Percentiles rank a stretch among this genome's conserved stretches.
phyloP scores from a whole-genome alignment of 2,797 vertebrate genomes.

The Danio tinwini region DNA sequence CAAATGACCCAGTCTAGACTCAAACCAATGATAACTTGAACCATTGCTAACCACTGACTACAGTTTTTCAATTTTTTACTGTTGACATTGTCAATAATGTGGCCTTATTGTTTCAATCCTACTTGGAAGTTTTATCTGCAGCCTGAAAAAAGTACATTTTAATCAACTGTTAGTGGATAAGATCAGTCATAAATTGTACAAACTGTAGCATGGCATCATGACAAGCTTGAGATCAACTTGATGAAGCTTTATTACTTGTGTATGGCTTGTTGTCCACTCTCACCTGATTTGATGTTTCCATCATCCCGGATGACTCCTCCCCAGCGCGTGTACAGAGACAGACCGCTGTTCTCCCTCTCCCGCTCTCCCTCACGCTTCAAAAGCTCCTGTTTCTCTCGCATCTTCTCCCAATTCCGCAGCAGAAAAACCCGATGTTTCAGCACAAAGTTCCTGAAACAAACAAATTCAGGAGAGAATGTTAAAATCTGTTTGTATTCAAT shows the following conservation, averaged over 20 bases:
- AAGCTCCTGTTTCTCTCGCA: slow-evolving; percentile 93
- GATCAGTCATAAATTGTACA: no score
- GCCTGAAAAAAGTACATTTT: not conserved
- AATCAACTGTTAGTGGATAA: no score
- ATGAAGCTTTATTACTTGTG: not conserved
- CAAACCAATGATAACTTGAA: no score
- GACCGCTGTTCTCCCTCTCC: slow-evolving; percentile 76
- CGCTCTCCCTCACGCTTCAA: slow-evolving; percentile 86
- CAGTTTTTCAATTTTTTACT: not conserved
- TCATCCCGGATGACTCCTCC: slow-evolving; percentile 93
- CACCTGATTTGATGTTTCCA: slow-evolving; percentile 97
- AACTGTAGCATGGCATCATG: not conserved
- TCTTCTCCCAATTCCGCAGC: slow-evolving; percentile 96
- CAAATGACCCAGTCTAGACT: no score
- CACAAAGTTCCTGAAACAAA: slow-evolving; percentile 88
- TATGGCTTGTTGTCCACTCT: slow-evolving; percentile 1
- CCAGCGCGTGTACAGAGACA: slow-evolving; percentile 91
- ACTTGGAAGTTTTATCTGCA: not conserved
- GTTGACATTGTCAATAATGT: not conserved
- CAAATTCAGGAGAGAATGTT: not conserved
- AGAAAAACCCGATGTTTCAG: slow-evolving; percentile 94
- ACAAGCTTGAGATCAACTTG: not conserved
- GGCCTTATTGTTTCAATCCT: not conserved
- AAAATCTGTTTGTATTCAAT: not conserved
- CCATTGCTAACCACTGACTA: no score